These are phyloP conservation scores for Brotula barbata DNA, from an alignment of 2,797 vertebrate genomes.

Conservation along the genomic window DNA sequence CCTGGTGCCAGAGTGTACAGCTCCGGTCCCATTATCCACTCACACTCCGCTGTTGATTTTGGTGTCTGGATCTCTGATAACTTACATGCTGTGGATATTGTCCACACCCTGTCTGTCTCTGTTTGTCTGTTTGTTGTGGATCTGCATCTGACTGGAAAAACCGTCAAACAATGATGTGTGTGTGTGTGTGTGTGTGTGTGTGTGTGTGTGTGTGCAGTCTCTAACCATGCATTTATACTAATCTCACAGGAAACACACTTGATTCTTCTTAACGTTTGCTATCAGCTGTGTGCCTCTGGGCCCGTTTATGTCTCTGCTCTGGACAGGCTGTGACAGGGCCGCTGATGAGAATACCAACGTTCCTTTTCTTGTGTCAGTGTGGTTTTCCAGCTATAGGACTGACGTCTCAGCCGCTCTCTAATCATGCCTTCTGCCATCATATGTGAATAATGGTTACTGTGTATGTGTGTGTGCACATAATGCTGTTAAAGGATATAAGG, in stretches of 20 bases:
- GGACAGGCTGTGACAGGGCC: conserved; percentile 36
- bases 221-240: conserved; percentile 29
- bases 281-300: conserved; percentile 31
- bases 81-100: background rate
- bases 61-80: background rate
- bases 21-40: too few species aligned
- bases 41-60: background rate
- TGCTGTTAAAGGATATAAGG: conserved; percentile 16
- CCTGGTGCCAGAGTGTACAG: too few species aligned
- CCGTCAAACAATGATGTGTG: conserved; percentile 19
- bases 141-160: conserved; percentile 2
- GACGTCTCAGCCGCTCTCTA: conserved; percentile 39
- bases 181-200: conserved; percentile 1
- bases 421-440: conserved; percentile 22
- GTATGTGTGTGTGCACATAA: background rate
- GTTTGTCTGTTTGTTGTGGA: background rate
- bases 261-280: conserved; percentile 36
- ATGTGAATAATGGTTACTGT: conserved; percentile 29
- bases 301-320: conserved; percentile 32
- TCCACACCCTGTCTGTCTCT: background rate
- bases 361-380: conserved; percentile 53
- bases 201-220: background rate
- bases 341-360: conserved; percentile 52
- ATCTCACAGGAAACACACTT: conserved; percentile 34
- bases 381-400: conserved; percentile 42